Percentiles rank a stretch among this genome's conserved stretches.
These are phyloP conservation scores for Brachylomia viminalis DNA, from an alignment of 2,888 invertebrate species.

Conservation along the genomic window DNA sequence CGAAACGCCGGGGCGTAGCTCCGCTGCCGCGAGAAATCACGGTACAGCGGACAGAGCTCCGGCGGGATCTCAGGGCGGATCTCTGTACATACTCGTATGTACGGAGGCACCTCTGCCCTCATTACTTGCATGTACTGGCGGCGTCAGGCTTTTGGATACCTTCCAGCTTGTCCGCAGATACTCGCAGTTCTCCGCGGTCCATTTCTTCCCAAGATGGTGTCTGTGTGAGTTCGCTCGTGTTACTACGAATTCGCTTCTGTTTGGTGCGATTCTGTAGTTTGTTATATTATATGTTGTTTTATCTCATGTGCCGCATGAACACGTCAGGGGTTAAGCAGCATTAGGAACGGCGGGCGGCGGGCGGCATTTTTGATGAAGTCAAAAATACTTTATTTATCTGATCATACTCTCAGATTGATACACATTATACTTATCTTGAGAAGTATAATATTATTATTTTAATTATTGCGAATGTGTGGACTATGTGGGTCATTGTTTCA, in stretches of 20 bases:
- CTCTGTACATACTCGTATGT: too few species aligned
- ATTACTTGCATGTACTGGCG: conserved; percentile 3
- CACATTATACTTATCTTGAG: too few species aligned
- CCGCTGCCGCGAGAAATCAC: too few species aligned
- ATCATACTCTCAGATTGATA: background rate
- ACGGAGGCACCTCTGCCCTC: conserved; percentile 13
- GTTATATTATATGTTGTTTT: background rate
- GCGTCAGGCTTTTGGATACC: conserved; percentile 19
- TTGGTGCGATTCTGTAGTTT: background rate
- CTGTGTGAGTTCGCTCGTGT: background rate
- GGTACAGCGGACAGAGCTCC: too few species aligned
- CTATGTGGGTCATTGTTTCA: too few species aligned
- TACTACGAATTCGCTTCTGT: background rate
- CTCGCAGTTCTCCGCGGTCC: background rate
- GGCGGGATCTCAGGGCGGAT: too few species aligned
- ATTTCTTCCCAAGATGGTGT: conserved; percentile 23
- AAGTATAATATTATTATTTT: too few species aligned
- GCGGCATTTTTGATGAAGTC: background rate
- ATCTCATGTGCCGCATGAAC: background rate
- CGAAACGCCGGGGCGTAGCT: too few species aligned
- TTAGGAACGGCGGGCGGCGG: background rate
- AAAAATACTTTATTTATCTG: too few species aligned
- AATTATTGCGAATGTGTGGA: too few species aligned
- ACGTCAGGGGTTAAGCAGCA: background rate
- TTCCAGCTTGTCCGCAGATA: conserved; percentile 27